Conservation (phyloP, 1,140 invertebrate genomes). For the Dermatophagoides farinae region DNA sequence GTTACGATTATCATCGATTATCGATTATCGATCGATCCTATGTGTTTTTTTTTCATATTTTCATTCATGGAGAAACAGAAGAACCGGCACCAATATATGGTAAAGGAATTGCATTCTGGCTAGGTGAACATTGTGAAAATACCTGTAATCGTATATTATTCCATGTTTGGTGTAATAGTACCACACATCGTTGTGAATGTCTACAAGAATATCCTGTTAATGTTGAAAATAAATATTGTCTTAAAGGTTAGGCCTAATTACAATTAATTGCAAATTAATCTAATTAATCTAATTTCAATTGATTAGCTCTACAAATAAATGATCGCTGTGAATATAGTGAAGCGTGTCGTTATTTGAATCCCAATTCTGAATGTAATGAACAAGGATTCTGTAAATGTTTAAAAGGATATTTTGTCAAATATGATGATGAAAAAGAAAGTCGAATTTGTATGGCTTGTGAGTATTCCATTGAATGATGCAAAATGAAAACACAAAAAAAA, state of each 20-base stretch:
- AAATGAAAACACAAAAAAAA: not conserved
- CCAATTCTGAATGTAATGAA: constrained; percentile 13
- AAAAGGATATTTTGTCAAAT: not conserved
- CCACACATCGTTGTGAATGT: constrained; percentile 19
- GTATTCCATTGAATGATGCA: not conserved
- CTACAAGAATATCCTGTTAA: constrained; percentile 20
- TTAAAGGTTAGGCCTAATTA: constrained; percentile 17
- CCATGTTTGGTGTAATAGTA: constrained; percentile 20
- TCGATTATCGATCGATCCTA: too few species aligned
- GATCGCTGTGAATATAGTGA: constrained; percentile 16
- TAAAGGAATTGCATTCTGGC: constrained; percentile 18
- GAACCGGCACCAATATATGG: constrained; percentile 13
- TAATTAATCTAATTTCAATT: not conserved
- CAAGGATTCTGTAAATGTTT: constrained; percentile 10
- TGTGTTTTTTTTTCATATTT: not conserved
- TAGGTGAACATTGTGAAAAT: constrained; percentile 19
- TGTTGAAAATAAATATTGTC: constrained; percentile 18
- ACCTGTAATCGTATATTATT: constrained; percentile 19
- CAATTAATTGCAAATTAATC: not conserved
- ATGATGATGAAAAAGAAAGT: constrained; percentile 3
- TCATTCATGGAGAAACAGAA: not conserved
- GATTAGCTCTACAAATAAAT: constrained; percentile 15
- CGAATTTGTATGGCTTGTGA: constrained; percentile 16
- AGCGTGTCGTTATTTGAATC: constrained; percentile 17
- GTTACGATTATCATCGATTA: not conserved